A percentile compares a stretch with the other conserved stretches of the same genome.
phyloP scores from a whole-genome alignment of 1,140 invertebrate species.

The Cyclina sinensis region DNA sequence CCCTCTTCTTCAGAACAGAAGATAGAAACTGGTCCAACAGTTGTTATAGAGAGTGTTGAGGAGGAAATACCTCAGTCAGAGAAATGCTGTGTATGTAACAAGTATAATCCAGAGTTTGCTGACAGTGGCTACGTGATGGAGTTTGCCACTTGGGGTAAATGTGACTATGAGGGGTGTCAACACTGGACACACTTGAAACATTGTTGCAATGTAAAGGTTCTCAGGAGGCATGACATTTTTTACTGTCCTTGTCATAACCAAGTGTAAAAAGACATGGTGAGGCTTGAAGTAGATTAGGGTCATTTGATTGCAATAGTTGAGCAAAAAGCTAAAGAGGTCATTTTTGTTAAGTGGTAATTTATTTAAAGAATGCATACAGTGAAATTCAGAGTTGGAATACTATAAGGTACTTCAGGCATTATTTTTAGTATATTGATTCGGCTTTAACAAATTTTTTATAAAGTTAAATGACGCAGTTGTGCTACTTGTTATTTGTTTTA shows the following conservation, averaged over 20 bases:
- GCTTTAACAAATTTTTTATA: too few species aligned
- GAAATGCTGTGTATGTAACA: constrained; percentile 64
- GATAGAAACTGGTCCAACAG: constrained; percentile 62
- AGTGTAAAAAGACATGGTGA: constrained; percentile 23
- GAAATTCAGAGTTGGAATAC: too few species aligned
- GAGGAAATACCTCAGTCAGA: constrained; percentile 59
- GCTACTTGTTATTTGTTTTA: too few species aligned
- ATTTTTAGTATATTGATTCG: too few species aligned
- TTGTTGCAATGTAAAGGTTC: constrained; percentile 64
- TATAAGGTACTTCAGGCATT: too few species aligned
- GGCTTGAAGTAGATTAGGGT: too few species aligned
- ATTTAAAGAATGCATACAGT: too few species aligned
- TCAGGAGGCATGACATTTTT: constrained; percentile 65
- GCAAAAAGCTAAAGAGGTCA: too few species aligned
- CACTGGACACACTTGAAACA: constrained; percentile 65
- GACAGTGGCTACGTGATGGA: constrained; percentile 61
- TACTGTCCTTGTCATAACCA: constrained; percentile 65
- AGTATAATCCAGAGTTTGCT: constrained; percentile 41
- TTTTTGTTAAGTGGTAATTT: too few species aligned
- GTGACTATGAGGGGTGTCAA: constrained; percentile 48
- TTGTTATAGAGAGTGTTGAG: constrained; percentile 61
- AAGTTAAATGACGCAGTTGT: too few species aligned
- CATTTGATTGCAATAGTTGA: too few species aligned
- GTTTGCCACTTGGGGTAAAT: constrained; percentile 64
- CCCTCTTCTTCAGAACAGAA: constrained; percentile 8